Conservation (phyloP, 2,797 vertebrate species). For the Chromobotia macracanthus region DNA sequence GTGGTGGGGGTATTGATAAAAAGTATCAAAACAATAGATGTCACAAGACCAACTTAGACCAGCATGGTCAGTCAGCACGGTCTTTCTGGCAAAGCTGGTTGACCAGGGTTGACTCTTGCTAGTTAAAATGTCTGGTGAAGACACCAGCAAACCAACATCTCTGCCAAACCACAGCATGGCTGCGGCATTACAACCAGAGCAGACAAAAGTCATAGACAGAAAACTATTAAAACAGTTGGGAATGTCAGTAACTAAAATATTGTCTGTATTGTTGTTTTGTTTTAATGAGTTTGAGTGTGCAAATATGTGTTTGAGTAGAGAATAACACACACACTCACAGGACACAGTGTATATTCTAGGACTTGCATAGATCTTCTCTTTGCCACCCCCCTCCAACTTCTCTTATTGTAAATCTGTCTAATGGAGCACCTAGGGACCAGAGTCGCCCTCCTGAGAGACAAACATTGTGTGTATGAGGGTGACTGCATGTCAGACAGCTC, state of each 20-base stretch:
- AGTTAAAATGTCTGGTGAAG: neutral
- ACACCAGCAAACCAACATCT: neutral
- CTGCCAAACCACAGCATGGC: neutral
- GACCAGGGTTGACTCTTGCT: neutral
- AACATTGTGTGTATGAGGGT: conserved; percentile 51
- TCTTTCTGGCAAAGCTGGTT: neutral
- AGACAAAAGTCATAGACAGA: neutral
- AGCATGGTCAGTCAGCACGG: neutral
- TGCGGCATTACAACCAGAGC: neutral
- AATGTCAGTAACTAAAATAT: neutral
- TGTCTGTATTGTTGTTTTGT: conserved; percentile 14
- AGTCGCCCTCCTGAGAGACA: conserved; percentile 72
- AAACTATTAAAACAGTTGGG: neutral
- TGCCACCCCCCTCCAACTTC: conserved; percentile 58
- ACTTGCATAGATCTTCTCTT: conserved; percentile 18
- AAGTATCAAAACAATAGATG: neutral
- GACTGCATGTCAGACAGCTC: conserved; percentile 44
- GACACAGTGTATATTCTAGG: conserved; percentile 20
- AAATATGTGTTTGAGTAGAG: neutral
- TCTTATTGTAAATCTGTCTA: conserved; percentile 70
- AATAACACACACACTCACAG: conserved; percentile 12
- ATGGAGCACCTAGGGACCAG: conserved; percentile 77
- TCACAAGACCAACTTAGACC: neutral
- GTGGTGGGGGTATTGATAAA: neutral
- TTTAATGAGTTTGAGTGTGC: conserved; percentile 43